Evolutionary conservation across 2,797 vertebrate species (phyloP), one percentile per base, ranked within the genome.

Genomic region (Chelmon rostratus): DNA sequence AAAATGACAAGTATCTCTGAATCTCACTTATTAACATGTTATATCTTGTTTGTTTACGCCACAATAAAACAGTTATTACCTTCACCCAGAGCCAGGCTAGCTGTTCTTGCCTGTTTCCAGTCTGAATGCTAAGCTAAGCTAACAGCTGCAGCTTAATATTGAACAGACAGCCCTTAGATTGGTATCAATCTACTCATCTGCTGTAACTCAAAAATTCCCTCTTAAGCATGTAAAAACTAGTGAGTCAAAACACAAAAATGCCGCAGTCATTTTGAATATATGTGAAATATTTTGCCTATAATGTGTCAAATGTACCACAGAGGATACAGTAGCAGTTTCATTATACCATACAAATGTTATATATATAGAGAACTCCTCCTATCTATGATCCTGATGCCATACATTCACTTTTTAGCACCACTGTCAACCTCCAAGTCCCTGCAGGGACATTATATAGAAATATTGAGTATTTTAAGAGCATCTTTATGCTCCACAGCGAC

Each of bases 61-160:
- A n/a, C n/a, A n/a, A n/a, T n/a, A n/a, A n/a, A n/a, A n/a, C n/a
- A n/a, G n/a, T n/a, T n/a, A n/a, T n/a, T n/a, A n/a, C n/a, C n/a
- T n/a, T n/a, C n/a, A n/a, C n/a, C n/a, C n/a, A n/a, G n/a, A n/a
- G n/a, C n/a, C n/a, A n/a, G n/a, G n/a, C n/a, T n/a, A 53, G 18
- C 16, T 16, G 37, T 54, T 79, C 25, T 19, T 21, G 19, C 6
- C 7, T 7, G 8, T 62, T 61, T 68, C 6, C 9, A 31, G 42
- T 37, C 13, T 73, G 63, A 33, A 53, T 35, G 64, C 73, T 84
- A 76, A 64, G 50, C 63, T 76, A 68, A 10, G 54, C 40, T 49
- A 78, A 58, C 63, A 1, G 28, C 23, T 69, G 18, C n/a, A 37
- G 23, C 38, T 18, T 19, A 12, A 9, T 25, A 42, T 31, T 31